Percentiles rank a stretch among this genome's conserved stretches.
Evolutionary conservation across 2,888 invertebrate genomes (phyloP).

Genomic region (Tenthredo mesomela): DNA sequence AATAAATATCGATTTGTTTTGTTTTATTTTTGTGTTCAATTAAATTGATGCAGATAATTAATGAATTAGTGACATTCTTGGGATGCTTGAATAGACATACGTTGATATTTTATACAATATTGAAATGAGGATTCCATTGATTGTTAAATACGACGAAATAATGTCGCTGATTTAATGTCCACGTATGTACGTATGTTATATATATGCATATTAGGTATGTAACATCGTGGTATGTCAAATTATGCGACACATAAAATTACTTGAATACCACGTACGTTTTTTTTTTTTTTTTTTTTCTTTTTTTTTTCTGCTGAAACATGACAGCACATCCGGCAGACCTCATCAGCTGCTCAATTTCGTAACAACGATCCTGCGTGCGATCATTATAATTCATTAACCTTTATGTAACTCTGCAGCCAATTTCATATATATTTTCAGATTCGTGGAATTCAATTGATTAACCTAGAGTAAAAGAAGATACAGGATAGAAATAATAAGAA

Average conservation of each 20-base stretch:
- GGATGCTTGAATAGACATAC: neutral
- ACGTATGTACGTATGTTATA: neutral
- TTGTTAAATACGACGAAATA: neutral
- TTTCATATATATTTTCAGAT: neutral
- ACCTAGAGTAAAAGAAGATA: neutral
- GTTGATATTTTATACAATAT: neutral
- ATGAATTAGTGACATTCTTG: neutral
- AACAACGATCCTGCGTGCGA: slow-evolving; percentile 14
- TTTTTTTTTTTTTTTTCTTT: neutral
- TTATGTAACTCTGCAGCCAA: slow-evolving; percentile 1
- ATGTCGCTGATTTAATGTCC: neutral
- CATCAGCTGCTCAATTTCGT: slow-evolving; percentile 22
- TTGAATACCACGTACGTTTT: neutral
- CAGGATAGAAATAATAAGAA: neutral
- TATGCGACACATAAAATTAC: neutral
- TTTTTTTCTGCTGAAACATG: neutral
- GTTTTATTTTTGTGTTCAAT: neutral
- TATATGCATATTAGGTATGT: neutral
- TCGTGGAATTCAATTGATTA: neutral
- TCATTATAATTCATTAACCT: neutral
- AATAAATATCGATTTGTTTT: neutral
- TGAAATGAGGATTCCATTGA: neutral
- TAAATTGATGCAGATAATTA: neutral
- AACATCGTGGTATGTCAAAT: neutral
- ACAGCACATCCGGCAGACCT: slow-evolving; percentile 36